These are phyloP conservation scores for Platycercus adscitus DNA, from an alignment of 2,113 vertebrate species.

Conservation along the genomic window DNA sequence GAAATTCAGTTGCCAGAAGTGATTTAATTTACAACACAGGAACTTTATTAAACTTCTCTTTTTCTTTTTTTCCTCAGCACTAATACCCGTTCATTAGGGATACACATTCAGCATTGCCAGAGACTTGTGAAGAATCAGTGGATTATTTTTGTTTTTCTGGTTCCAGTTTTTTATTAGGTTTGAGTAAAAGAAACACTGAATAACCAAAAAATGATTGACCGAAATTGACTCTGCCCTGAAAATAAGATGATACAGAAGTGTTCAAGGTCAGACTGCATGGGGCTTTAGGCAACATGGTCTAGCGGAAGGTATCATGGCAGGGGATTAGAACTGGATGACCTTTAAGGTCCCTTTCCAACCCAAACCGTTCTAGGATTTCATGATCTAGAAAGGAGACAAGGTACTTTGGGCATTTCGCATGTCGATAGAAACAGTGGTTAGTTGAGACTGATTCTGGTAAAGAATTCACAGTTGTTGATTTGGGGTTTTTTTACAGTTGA, in stretches of 20 bases:
- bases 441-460: background rate
- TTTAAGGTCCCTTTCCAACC: background rate
- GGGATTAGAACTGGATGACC: background rate
- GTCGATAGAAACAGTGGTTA: background rate
- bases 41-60: background rate
- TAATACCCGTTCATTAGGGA: accelerated
- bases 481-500: accelerated
- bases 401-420: background rate
- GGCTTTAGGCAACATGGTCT: background rate
- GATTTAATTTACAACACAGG: background rate
- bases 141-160: background rate
- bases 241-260: background rate
- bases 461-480: background rate
- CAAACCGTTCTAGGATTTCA: background rate
- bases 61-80: background rate
- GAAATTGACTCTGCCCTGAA: background rate
- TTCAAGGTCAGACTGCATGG: background rate
- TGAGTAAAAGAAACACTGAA: background rate
- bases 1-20: background rate
- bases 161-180: background rate
- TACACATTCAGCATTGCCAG: background rate
- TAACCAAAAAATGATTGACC: background rate
- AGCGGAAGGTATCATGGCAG: background rate
- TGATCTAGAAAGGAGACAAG: background rate
- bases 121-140: background rate